These are phyloP conservation scores for Mylabris sibirica DNA, from an alignment of 2,888 invertebrate genomes.

Conservation along the genomic window DNA sequence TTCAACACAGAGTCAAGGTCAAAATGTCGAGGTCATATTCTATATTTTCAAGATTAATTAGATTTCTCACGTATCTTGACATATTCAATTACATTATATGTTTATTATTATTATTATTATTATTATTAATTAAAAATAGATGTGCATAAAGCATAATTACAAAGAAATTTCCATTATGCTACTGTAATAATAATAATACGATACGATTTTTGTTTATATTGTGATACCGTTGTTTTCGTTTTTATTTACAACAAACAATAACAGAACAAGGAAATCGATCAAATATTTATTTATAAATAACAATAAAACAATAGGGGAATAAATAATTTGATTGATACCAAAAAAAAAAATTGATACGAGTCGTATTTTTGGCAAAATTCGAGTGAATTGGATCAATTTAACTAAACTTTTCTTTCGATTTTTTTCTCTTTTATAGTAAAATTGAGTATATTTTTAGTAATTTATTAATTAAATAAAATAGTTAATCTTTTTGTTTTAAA, in stretches of 20 bases:
- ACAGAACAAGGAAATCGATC: too few relatives aligned
- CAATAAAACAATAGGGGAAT: not conserved
- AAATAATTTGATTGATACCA: not conserved
- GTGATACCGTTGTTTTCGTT: not conserved
- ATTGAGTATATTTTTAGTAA: not conserved
- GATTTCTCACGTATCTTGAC: conserved; percentile 12
- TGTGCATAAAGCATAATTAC: not conserved
- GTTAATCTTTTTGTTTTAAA: not conserved
- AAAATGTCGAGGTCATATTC: conserved; percentile 9
- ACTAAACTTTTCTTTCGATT: too few relatives aligned
- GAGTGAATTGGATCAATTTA: too few relatives aligned
- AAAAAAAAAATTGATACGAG: too few relatives aligned
- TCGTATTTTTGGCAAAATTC: too few relatives aligned
- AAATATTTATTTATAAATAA: not conserved
- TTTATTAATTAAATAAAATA: not conserved
- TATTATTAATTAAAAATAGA: not conserved
- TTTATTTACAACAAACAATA: not conserved
- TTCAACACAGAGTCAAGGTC: conserved; percentile 2
- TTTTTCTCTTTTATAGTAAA: too few relatives aligned
- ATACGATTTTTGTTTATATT: not conserved
- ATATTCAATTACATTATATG: conserved; percentile 14
- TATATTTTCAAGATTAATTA: conserved; percentile 10
- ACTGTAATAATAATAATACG: not conserved
- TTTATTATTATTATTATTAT: not conserved
- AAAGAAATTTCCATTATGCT: not conserved